phyloP scores from a whole-genome alignment of 2,888 invertebrate species.

The Sepioteuthis lessoniana region DNA sequence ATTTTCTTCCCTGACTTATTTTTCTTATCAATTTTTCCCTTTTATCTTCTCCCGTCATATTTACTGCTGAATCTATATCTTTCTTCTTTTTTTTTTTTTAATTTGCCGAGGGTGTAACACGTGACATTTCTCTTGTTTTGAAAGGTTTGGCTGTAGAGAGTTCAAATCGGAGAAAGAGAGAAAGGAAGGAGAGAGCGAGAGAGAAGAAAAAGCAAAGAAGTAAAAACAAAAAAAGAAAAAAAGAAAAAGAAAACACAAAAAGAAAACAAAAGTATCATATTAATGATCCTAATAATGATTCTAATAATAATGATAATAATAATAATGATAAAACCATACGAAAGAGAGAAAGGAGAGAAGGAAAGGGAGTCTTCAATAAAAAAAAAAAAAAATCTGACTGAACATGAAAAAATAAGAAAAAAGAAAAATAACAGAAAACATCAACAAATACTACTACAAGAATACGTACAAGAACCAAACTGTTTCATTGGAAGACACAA shows the following conservation, averaged over 20 bases:
- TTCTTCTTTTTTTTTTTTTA: background rate
- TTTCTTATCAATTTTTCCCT: no score
- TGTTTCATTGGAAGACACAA: background rate
- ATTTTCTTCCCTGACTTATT: no score
- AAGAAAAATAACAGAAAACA: background rate
- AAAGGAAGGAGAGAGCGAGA: constrained; percentile 33
- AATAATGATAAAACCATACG: background rate
- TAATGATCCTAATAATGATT: background rate
- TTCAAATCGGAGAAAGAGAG: constrained; percentile 33
- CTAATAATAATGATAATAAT: background rate
- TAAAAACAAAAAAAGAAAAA: no score
- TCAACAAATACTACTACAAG: background rate
- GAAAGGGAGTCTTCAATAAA: background rate
- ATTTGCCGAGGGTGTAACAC: background rate
- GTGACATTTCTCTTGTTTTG: constrained; percentile 25
- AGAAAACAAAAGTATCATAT: background rate
- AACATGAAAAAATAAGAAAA: background rate
- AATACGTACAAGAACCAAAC: background rate
- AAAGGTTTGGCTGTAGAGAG: constrained; percentile 20
- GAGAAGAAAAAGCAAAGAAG: background rate
- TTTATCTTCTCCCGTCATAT: no score
- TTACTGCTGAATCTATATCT: no score
- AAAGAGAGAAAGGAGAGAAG: background rate
- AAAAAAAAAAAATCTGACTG: background rate
- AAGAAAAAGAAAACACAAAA: background rate